Conservation (phyloP, 2,113 vertebrate species). For the Rhinopomastus cyanomelas region DNA sequence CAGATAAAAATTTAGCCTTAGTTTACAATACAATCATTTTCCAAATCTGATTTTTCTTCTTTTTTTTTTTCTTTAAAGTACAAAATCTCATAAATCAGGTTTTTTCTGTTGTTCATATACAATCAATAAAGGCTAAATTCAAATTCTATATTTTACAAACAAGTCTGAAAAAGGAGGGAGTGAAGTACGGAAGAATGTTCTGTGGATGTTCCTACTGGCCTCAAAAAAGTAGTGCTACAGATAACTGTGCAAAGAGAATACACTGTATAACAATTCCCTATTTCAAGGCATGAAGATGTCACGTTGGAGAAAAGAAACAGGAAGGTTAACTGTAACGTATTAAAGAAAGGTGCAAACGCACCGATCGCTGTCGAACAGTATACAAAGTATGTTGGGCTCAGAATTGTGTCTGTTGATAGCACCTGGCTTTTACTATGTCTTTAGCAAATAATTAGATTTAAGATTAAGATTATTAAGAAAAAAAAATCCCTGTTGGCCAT, state of each 20-base stretch:
- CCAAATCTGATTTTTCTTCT: constrained; percentile 87
- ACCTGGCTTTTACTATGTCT: constrained; percentile 86
- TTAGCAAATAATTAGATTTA: constrained; percentile 84
- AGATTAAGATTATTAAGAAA: constrained; percentile 83
- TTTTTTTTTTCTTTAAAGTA: constrained; percentile 84
- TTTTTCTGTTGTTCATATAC: constrained; percentile 94
- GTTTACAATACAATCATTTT: constrained; percentile 98
- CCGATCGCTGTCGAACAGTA: constrained; percentile 75
- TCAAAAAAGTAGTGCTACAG: constrained; percentile 91
- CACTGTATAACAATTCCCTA: constrained; percentile 78
- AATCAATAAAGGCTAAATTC: constrained; percentile 97
- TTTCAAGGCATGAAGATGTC: constrained; percentile 83
- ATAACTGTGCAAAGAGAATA: constrained; percentile 84
- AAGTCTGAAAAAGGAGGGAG: constrained; percentile 89
- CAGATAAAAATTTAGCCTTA: constrained; percentile 92
- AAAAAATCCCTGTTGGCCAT: constrained; percentile 89
- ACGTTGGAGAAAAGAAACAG: constrained; percentile 70
- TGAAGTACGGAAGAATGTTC: constrained; percentile 83
- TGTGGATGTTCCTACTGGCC: constrained; percentile 89
- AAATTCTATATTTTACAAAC: constrained; percentile 94
- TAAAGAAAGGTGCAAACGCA: constrained; percentile 76
- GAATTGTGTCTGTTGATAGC: constrained; percentile 85
- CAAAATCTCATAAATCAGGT: constrained; percentile 95
- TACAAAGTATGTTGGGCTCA: constrained; percentile 83
- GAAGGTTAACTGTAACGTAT: constrained; percentile 75